Evolutionary conservation across 2,888 invertebrate genomes (phyloP), one percentile per base, ranked within the genome.

Genomic region (Therioaphis trifolii): DNA sequence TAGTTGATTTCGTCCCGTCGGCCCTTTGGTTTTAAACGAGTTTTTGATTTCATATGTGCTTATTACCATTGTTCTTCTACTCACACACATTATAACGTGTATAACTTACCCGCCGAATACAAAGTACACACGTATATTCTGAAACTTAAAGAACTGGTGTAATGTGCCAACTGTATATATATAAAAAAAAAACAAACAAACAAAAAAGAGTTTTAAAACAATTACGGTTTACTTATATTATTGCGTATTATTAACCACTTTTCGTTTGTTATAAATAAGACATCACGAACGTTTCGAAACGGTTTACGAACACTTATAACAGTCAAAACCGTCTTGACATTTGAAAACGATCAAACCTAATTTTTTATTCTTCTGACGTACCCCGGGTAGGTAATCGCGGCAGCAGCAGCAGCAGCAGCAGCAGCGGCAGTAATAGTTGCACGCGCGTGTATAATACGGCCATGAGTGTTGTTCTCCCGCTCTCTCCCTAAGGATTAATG

Each of bases 311-410:
- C 35, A 66, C 77, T 4, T 49, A 29, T n/a, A 72, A 49, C 49
- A 66, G 66, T 46, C 27, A n/a, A 46, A 21, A 49, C 35, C 21
- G 46, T 77, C 35, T 77, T 66, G 77, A 66, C 66, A 77, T 77
- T 77, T 66, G 35, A 49, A 49, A 66, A 66, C 77, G 77, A 66
- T 66, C 77, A 24, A 66, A 35, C 29, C 0, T 14, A 76, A 46
- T 76, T 43, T 43, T 43, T 24, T n/a, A 46, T 29, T 27, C 12
- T 76, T 27, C 2, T 4, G 43, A 58, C 12, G 24, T 5, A 24
- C 9, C 46, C 2, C 15, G 7, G 46, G 11, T 15, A 12, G 2
- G n/a, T 55, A 1, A n/a, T n/a, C n/a, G 11, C 21, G 21, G 27
- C 27, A 3, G 18, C 27, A 49, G 21, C 40, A 11, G 46, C 55